Evolutionary conservation across 2,113 vertebrate genomes (phyloP), one percentile per base, ranked within the genome.

Genomic region (Xyrauchen texanus): DNA sequence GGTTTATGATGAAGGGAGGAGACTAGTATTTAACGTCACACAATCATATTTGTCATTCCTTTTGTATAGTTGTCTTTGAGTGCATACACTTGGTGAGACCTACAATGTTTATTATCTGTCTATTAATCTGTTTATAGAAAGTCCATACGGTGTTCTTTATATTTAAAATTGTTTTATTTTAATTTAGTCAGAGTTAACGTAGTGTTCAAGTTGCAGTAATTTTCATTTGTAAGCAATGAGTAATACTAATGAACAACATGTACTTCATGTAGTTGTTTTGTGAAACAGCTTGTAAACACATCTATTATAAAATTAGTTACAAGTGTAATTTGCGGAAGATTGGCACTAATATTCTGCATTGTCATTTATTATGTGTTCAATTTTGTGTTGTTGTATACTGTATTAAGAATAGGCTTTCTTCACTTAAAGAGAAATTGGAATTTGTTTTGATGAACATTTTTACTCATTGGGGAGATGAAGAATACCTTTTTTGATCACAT

Each of bases 1-100:
- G 72, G 57, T 42, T 76, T 16, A 72, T 47, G n/a, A 5, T 5
- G 42, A 68, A 68, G 66, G 44, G 53, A 47, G 55, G 44, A 61
- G 55, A 6, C 44, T 60, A 45, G 55, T 61, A 47, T 72, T 46
- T 47, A 61, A 46, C 4, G 7, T 1, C n/a, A 8, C 34, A 45
- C 44, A 47, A 4, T 16, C 1, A 11, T 13, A 5, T 47, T 60
- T 46, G 55, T 21, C 44, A 47, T 4, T 72, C 44, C 46, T 42
- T 61, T 72, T 6, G 10, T 0, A 8, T 0, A 34, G 71, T 11
- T 65, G 47, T 74, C 49, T 84, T 61, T 47, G 79, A 34, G 58
- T 46, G 5, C 11, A 21, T 4, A n/a, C n/a, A n/a, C 8, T 3
- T 58, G 55, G 70, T 60, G 46, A 72, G 70, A 44, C 15, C 3